Conservation (phyloP, 2,797 vertebrate species). For the Phataginus tetradactyla region DNA sequence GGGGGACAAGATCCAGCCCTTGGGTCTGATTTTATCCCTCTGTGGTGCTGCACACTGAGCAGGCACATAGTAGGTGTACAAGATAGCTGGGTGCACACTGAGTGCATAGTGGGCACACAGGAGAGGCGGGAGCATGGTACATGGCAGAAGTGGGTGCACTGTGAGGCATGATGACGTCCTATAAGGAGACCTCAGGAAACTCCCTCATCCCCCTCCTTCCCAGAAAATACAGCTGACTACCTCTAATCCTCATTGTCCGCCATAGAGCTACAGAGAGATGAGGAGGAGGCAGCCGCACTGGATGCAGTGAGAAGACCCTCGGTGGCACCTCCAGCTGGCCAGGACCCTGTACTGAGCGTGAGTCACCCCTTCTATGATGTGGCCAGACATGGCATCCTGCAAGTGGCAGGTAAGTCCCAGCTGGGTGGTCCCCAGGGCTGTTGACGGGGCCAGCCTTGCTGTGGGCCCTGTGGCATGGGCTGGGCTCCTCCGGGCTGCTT, state of each 20-base stretch:
- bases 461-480: accelerated
- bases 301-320: slow-evolving; percentile 39
- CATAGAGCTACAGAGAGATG: slow-evolving; percentile 88
- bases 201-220: not conserved
- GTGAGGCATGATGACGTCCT: not conserved
- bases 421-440: accelerated
- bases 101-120: too few species aligned
- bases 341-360: slow-evolving; percentile 75
- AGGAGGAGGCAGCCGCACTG: slow-evolving; percentile 73
- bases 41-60: not conserved
- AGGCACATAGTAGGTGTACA: not conserved
- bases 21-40: not conserved
- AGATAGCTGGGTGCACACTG: too few species aligned
- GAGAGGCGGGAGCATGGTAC: not conserved
- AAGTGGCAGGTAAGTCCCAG: slow-evolving; percentile 88
- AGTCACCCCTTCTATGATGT: slow-evolving; percentile 92
- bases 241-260: not conserved
- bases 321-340: not conserved
- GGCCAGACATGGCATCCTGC: slow-evolving; percentile 92
- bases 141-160: accelerated
- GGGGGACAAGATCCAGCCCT: not conserved
- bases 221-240: not conserved
- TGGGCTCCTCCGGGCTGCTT: accelerated
- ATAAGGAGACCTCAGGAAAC: not conserved
- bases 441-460: accelerated